These are phyloP conservation scores for Salmo trutta DNA, from an alignment of 2,797 vertebrate species.

Conservation along the genomic window DNA sequence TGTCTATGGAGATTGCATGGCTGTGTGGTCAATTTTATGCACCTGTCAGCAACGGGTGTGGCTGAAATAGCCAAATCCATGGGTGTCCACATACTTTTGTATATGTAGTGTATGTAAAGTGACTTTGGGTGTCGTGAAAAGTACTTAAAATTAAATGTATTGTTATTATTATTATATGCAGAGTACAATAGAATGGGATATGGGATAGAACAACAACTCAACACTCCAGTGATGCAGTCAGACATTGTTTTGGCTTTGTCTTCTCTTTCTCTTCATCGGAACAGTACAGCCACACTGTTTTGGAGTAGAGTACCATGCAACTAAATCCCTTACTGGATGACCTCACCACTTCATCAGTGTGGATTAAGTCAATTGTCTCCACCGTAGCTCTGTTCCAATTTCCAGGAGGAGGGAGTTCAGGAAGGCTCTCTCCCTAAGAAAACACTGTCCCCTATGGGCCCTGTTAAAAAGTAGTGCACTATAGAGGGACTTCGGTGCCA, in stretches of 20 bases:
- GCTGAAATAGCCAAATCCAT: no score
- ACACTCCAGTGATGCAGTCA: slow-evolving; percentile 37
- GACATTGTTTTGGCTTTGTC: slow-evolving; percentile 27
- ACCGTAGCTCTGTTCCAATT: slow-evolving; percentile 51
- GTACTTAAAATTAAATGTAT: no score
- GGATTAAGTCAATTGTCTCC: slow-evolving; percentile 68
- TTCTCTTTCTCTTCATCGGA: slow-evolving; percentile 1
- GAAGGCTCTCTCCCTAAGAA: slow-evolving; percentile 47
- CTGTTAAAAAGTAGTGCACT: background rate
- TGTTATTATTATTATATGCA: no score
- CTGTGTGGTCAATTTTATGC: no score
- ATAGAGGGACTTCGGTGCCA: background rate
- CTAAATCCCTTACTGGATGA: slow-evolving; percentile 27
- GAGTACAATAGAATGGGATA: no score
- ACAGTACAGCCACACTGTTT: slow-evolving; percentile 14
- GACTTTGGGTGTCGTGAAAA: no score
- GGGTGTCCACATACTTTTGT: no score
- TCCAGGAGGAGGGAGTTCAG: slow-evolving; percentile 48
- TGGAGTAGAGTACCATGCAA: slow-evolving; percentile 37
- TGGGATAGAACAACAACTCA: background rate
- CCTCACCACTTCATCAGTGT: slow-evolving; percentile 58
- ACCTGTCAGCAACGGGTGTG: no score
- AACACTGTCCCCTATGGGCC: slow-evolving; percentile 40
- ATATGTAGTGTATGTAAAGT: no score
- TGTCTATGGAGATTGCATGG: no score